Conservation (phyloP, 2,888 invertebrate genomes). For the Marronus borbonicus region DNA sequence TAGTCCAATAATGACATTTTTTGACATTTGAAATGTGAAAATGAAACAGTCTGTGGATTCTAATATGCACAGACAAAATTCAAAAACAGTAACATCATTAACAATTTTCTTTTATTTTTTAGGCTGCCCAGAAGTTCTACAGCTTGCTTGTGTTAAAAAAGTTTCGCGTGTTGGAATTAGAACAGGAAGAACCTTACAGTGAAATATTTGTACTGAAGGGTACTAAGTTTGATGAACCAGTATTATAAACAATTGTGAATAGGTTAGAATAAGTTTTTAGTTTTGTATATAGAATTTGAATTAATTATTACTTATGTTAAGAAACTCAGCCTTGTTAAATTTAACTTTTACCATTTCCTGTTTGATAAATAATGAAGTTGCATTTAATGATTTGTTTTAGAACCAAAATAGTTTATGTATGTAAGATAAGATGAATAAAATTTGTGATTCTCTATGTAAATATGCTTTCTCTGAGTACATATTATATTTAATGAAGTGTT, state of each 20-base stretch:
- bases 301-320: not conserved
- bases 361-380: not conserved
- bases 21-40: no score
- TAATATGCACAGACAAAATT: no score
- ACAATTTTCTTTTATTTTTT: conserved; percentile 58
- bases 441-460: conserved; percentile 47
- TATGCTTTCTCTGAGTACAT: conserved; percentile 33
- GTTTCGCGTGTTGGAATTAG: conserved; percentile 91
- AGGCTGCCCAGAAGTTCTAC: conserved; percentile 99
- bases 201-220: conserved; percentile 90
- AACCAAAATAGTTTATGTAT: conserved; percentile 11
- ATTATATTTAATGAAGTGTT: conserved; percentile 45
- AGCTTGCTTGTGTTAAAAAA: conserved; percentile 97
- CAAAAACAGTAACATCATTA: not conserved
- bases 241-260: conserved; percentile 72
- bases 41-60: no score
- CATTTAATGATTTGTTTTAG: conserved; percentile 20
- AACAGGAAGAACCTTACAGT: conserved; percentile 89
- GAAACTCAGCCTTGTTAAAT: conserved; percentile 14
- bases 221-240: conserved; percentile 86
- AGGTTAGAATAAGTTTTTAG: conserved; percentile 17
- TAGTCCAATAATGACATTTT: no score
- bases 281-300: conserved; percentile 12
- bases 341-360: not conserved
- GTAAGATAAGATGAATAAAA: conserved; percentile 1